These are phyloP conservation scores for Agapostemon virescens DNA, from an alignment of 2,888 invertebrate genomes.

Conservation along the genomic window DNA sequence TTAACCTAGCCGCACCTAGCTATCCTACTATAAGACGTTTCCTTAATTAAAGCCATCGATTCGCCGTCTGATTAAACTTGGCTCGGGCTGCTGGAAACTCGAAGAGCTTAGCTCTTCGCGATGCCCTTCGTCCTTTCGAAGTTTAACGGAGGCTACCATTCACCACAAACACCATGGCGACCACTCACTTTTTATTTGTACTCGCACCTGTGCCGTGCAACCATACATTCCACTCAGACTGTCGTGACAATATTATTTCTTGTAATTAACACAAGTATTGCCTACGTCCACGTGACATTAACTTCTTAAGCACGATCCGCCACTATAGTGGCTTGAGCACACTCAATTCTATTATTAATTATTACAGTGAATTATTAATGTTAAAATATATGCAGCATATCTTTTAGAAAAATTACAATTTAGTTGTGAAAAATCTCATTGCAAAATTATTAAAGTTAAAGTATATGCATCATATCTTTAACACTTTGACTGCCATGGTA, in stretches of 20 bases:
- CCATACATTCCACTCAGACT: not conserved
- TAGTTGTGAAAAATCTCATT: no score
- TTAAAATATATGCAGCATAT: no score
- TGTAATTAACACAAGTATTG: not conserved
- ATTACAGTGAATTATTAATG: no score
- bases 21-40: slow-evolving; percentile 61
- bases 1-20: slow-evolving; percentile 54
- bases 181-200: not conserved
- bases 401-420: no score
- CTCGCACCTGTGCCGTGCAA: not conserved
- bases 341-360: no score
- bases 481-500: no score
- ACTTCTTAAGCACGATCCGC: no score
- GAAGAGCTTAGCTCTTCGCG: slow-evolving; percentile 21
- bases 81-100: slow-evolving; percentile 26
- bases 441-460: no score
- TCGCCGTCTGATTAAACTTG: slow-evolving; percentile 67
- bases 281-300: no score
- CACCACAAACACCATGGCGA: not conserved
- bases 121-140: slow-evolving; percentile 2
- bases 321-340: no score
- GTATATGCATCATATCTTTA: no score
- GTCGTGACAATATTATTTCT: not conserved
- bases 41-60: slow-evolving; percentile 72
- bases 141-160: not conserved